Base-by-base conservation (phyloP, 1,140 invertebrate species). In the Agrypnia vestita region DNA sequence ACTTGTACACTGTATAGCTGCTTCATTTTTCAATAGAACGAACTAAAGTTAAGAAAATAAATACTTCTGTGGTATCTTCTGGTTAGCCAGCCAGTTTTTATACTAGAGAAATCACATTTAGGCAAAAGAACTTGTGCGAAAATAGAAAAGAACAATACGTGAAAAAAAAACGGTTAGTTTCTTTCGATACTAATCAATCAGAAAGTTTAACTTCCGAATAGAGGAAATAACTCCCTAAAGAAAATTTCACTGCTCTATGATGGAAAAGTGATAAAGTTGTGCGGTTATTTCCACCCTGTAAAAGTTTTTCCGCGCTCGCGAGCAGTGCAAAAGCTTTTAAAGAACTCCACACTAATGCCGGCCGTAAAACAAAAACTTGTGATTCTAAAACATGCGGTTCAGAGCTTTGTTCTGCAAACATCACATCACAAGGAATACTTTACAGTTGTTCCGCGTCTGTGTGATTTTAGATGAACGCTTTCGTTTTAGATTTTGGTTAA, bases 191-290 rank as follows among this genome's bases (percentile, higher is more conserved):
- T 35, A 35, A 35, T 35, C 25, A 35, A 35, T 35, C 25, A 35
- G 6, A 35, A n/a, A n/a, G n/a, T n/a, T n/a, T n/a, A n/a, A 35
- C 25, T 35, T 35, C 25, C 55, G 21, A 59, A 59, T 21, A 21
- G 55, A 59, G 55, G 11, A 59, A 59, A 59, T 59, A 59, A 19
- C 21, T 59, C 21, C 17, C 55, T 59, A 19, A 59, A 21, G 15
- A 6, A 59, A 21, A 15, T 19, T 19, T 19, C 55, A 19, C 15
- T 59, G 15, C 19, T 13, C 35, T 35, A 64, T 64, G 61, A 64
- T 25, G 61, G 35, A 64, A 64, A 64, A 64, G 61, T 64, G 61
- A 64, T 64, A 64, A 64, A 64, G 61, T 64, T 64, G 25, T n/a
- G 61, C 61, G 61, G 61, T 64, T 64, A 64, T 64, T 64, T 64